Percentiles rank a stretch among this genome's conserved stretches.
Conservation (phyloP, 2,888 invertebrate genomes). For the Sinotaia quadrata region DNA sequence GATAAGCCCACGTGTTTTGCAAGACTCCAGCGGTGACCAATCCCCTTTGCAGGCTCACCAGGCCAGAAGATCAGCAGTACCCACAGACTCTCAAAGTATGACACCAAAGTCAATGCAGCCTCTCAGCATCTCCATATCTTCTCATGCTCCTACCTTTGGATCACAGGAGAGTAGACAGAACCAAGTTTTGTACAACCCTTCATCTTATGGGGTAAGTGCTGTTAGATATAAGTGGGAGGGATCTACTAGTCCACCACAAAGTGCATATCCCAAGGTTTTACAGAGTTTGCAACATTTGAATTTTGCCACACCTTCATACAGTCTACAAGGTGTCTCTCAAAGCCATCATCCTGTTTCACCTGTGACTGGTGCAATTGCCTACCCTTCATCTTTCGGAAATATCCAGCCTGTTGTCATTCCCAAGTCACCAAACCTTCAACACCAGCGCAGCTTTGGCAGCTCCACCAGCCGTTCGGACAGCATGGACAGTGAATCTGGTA, state of each 20-base stretch:
- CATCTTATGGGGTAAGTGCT: neutral
- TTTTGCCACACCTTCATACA: neutral
- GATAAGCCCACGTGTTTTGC: conserved; percentile 10
- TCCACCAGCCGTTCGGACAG: conserved; percentile 36
- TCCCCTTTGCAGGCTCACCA: conserved; percentile 12
- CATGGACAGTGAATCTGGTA: conserved; percentile 35
- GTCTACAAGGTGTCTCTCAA: neutral
- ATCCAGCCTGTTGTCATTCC: conserved; percentile 2
- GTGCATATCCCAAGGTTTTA: conserved; percentile 5
- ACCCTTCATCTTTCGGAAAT: neutral
- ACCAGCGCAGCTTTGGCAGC: conserved; percentile 26
- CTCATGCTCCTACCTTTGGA: conserved; percentile 6
- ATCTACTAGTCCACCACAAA: neutral
- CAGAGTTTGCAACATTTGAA: conserved; percentile 11
- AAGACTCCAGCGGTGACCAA: no score
- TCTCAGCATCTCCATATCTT: conserved; percentile 9
- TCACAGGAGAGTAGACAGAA: neutral
- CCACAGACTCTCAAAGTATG: no score
- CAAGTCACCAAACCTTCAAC: conserved; percentile 16
- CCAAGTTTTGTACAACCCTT: neutral
- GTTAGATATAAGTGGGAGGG: neutral
- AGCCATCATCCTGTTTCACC: neutral
- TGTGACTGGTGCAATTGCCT: no score
- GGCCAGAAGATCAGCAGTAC: no score
- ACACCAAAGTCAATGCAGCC: conserved; percentile 10